phyloP scores from a whole-genome alignment of 2,797 vertebrate species.

The Tarsius wallacei region DNA sequence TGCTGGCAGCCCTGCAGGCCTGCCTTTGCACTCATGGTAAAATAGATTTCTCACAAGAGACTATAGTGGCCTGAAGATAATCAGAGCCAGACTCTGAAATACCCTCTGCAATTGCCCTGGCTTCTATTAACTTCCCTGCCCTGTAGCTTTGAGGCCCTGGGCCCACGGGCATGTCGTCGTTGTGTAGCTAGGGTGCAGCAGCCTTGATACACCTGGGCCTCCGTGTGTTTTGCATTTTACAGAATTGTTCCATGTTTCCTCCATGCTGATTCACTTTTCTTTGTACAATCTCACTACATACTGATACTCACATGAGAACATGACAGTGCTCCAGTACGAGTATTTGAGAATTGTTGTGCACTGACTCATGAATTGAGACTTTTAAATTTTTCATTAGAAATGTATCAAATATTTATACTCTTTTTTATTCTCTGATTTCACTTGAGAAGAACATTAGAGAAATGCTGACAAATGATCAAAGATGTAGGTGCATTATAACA shows the following conservation, averaged over 20 bases:
- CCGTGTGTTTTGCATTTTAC: background rate
- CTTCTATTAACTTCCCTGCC: background rate
- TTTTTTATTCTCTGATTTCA: background rate
- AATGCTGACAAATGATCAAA: background rate
- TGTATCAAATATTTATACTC: background rate
- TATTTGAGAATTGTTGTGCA: background rate
- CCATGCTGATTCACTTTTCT: background rate
- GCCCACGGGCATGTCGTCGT: accelerated
- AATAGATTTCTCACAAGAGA: background rate
- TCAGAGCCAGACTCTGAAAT: background rate
- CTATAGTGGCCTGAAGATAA: background rate
- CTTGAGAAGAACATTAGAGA: slow-evolving; percentile 27
- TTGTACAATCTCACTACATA: background rate
- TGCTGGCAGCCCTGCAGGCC: background rate
- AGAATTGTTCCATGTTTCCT: background rate
- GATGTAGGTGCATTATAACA: background rate
- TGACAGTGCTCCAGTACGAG: background rate
- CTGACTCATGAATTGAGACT: background rate
- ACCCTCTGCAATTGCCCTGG: background rate
- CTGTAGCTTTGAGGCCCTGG: background rate
- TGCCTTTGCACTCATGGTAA: background rate
- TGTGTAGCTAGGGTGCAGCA: background rate
- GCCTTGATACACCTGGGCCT: background rate
- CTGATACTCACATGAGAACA: background rate
- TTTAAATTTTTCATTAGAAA: slow-evolving; percentile 50